These are phyloP conservation scores for Callinectes sapidus DNA, from an alignment of 2,888 invertebrate genomes.

Conservation along the genomic window DNA sequence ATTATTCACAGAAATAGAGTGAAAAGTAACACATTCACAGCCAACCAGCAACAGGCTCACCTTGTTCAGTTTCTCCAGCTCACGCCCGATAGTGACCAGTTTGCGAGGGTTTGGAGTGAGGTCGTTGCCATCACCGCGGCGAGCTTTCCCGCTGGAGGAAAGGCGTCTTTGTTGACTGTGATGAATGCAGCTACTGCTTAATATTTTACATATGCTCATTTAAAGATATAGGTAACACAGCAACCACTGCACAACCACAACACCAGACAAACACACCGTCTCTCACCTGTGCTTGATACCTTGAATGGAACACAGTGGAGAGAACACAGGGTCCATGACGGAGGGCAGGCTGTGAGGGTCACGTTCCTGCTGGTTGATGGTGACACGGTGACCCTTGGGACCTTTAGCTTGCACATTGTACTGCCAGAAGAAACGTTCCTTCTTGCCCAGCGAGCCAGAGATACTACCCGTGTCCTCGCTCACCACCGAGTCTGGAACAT, in stretches of 20 bases:
- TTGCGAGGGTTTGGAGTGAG: constrained; percentile 96
- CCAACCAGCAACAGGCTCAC: constrained; percentile 76
- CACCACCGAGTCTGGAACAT: constrained; percentile 59
- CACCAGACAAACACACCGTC: not conserved
- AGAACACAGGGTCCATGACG: constrained; percentile 96
- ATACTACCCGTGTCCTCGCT: constrained; percentile 66
- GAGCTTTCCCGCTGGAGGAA: constrained; percentile 85
- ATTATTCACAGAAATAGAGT: not conserved
- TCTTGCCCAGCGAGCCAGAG: constrained; percentile 76
- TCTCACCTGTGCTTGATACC: constrained; percentile 89
- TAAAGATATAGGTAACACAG: not conserved
- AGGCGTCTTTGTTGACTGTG: constrained; percentile 23
- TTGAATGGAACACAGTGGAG: constrained; percentile 91
- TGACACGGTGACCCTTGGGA: constrained; percentile 93
- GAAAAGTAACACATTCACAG: not conserved
- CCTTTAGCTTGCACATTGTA: constrained; percentile 99
- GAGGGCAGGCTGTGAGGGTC: constrained; percentile 94
- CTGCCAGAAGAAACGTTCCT: constrained; percentile 96
- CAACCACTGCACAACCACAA: not conserved
- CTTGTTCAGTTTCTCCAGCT: constrained; percentile 91
- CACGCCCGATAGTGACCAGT: constrained; percentile 91
- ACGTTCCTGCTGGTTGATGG: constrained; percentile 88
- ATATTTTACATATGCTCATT: not conserved
- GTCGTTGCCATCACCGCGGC: constrained; percentile 98
- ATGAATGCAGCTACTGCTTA: constrained; percentile 13